These are phyloP conservation scores for Agrypnia vestita DNA, from an alignment of 1,140 invertebrate genomes.

Conservation along the genomic window DNA sequence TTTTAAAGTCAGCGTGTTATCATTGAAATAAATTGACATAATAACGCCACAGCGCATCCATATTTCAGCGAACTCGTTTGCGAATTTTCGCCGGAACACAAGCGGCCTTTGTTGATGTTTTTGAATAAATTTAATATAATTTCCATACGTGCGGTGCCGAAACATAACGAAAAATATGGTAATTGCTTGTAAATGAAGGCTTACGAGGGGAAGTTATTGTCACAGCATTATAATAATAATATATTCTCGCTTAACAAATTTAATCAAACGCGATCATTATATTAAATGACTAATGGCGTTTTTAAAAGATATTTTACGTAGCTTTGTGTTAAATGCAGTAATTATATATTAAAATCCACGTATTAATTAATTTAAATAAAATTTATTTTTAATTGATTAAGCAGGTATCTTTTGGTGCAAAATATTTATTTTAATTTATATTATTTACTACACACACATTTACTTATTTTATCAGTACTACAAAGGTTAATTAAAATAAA, in stretches of 20 bases:
- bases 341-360: background rate
- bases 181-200: conserved; percentile 32
- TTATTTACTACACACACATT: too few relatives aligned
- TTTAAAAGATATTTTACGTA: background rate
- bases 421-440: too few relatives aligned
- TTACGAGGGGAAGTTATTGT: conserved; percentile 21
- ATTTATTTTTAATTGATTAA: too few relatives aligned
- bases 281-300: background rate
- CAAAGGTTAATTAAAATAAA: too few relatives aligned
- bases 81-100: conserved; percentile 13
- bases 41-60: background rate
- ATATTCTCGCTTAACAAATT: conserved; percentile 9
- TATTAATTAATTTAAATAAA: background rate
- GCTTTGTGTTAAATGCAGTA: background rate
- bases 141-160: conserved; percentile 24
- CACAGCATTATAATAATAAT: conserved; percentile 15
- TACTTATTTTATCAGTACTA: too few relatives aligned
- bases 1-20: background rate
- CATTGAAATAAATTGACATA: background rate
- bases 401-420: too few relatives aligned
- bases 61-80: background rate
- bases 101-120: conserved; percentile 16
- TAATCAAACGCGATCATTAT: background rate
- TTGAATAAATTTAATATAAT: conserved; percentile 35
- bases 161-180: conserved; percentile 24